Conservation (phyloP, 1,140 invertebrate genomes). For the Papilio aristodemus region DNA sequence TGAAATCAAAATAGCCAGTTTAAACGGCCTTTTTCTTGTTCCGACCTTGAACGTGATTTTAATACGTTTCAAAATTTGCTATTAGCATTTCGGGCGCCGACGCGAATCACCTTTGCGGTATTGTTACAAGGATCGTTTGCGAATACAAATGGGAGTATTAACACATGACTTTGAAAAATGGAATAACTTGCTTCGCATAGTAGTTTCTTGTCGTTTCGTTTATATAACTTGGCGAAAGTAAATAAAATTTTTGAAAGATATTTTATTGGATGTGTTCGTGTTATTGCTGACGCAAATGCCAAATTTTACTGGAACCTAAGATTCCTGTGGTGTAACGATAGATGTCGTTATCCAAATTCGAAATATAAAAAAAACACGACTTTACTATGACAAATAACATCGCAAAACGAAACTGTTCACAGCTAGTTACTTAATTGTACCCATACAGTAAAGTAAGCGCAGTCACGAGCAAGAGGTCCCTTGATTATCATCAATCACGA, state of each 20-base stretch:
- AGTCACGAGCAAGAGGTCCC: neutral
- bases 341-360: too few relatives aligned
- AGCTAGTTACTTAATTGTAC: too few relatives aligned
- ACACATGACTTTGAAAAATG: slow-evolving; percentile 35
- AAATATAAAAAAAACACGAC: too few relatives aligned
- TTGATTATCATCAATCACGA: slow-evolving; percentile 18
- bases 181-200: neutral
- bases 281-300: too few relatives aligned
- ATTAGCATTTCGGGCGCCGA: slow-evolving; percentile 27
- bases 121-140: slow-evolving; percentile 55
- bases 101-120: slow-evolving; percentile 49
- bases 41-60: slow-evolving; percentile 22
- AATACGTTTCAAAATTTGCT: slow-evolving; percentile 38
- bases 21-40: slow-evolving; percentile 12
- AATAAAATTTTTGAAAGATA: too few relatives aligned
- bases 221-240: too few relatives aligned
- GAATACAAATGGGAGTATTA: slow-evolving; percentile 56
- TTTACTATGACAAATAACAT: too few relatives aligned
- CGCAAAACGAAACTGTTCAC: too few relatives aligned
- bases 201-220: slow-evolving; percentile 15
- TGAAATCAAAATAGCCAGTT: neutral
- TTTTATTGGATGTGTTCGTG: too few relatives aligned
- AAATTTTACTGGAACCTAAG: too few relatives aligned
- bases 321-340: too few relatives aligned
- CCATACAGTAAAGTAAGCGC: neutral